Evolutionary conservation across 2,888 invertebrate species (phyloP).

Genomic region (Chymomyza procnemis): DNA sequence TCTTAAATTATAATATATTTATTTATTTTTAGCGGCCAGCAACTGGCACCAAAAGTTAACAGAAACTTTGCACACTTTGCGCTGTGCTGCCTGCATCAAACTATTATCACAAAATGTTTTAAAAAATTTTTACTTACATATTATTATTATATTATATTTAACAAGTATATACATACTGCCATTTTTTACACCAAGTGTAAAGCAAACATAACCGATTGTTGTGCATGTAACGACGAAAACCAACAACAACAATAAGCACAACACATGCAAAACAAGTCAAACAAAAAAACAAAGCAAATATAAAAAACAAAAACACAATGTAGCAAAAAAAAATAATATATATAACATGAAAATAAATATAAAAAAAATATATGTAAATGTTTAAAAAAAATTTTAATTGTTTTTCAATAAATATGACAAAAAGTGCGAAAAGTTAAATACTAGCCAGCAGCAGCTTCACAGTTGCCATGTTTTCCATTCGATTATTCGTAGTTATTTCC

Average conservation of each 20-base stretch:
- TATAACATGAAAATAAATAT: conserved; percentile 11
- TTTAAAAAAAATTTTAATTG: neutral
- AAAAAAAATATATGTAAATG: neutral
- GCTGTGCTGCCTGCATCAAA: conserved; percentile 52
- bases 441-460: neutral
- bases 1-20: conserved; percentile 10
- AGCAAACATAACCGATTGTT: conserved; percentile 19
- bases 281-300: too few relatives aligned
- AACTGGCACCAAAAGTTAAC: conserved; percentile 29
- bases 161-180: conserved; percentile 70
- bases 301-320: conserved; percentile 21
- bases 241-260: neutral
- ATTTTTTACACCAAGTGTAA: conserved; percentile 75
- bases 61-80: conserved; percentile 36
- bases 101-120: conserved; percentile 42
- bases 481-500: neutral
- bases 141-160: conserved; percentile 46
- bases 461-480: too few relatives aligned
- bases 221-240: neutral
- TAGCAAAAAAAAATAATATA: conserved; percentile 32
- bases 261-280: conserved; percentile 31
- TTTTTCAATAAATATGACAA: neutral
- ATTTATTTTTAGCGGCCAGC: conserved; percentile 25
- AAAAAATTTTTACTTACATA: conserved; percentile 6
- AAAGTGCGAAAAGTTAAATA: neutral